Conservation (phyloP, 2,888 invertebrate genomes). For the Drosophila recens region DNA sequence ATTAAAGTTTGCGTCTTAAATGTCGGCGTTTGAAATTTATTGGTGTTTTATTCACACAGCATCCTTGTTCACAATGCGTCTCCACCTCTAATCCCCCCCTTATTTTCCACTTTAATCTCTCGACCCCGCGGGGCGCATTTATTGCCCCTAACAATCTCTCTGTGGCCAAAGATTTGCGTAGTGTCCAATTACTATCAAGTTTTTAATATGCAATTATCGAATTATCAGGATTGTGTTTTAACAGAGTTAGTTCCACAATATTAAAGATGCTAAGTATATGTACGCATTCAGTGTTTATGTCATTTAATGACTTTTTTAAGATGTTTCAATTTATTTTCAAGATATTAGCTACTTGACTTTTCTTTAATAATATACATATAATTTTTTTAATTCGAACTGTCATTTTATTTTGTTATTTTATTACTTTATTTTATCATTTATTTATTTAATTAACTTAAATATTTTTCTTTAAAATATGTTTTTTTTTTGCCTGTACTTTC, state of each 20-base stretch:
- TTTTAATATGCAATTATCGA: slow-evolving; percentile 21
- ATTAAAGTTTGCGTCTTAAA: slow-evolving; percentile 80
- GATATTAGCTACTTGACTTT: background rate
- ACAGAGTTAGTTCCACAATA: background rate
- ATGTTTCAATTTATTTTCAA: background rate
- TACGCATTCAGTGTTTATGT: background rate
- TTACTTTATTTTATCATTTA: too few relatives aligned
- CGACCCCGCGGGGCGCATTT: slow-evolving; percentile 4
- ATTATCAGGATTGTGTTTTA: background rate
- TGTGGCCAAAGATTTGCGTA: slow-evolving; percentile 1
- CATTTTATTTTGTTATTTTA: too few relatives aligned
- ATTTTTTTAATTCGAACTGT: too few relatives aligned
- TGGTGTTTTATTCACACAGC: slow-evolving; percentile 69
- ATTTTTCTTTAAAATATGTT: too few relatives aligned
- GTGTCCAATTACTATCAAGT: slow-evolving; percentile 8
- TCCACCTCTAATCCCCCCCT: background rate
- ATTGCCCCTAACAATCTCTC: background rate
- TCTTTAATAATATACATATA: too few relatives aligned
- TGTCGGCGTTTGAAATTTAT: slow-evolving; percentile 78
- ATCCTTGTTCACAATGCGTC: slow-evolving; percentile 30
- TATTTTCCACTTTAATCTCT: background rate
- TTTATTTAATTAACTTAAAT: too few relatives aligned
- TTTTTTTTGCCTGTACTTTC: too few relatives aligned
- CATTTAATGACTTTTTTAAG: background rate
- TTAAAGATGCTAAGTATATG: background rate